phyloP scores from a whole-genome alignment of 2,113 vertebrate genomes.

The Eulacestoma nigropectus region DNA sequence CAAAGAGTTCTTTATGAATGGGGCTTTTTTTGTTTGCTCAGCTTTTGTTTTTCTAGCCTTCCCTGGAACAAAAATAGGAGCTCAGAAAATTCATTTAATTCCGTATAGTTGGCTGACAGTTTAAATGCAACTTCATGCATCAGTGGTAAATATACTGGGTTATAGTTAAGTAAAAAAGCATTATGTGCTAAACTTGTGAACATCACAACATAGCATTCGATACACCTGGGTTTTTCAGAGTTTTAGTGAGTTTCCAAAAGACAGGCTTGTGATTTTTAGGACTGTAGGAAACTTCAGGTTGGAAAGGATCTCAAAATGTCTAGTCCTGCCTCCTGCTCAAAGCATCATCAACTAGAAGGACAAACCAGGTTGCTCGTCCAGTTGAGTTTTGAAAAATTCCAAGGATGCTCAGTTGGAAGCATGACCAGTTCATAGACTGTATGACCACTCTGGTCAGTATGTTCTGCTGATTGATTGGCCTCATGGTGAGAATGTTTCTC shows the following conservation, averaged over 20 bases:
- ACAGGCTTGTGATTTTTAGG: background rate
- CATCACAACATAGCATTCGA: too few relatives aligned
- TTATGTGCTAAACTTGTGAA: background rate
- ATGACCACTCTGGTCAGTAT: background rate
- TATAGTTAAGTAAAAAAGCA: background rate
- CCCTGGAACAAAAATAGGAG: background rate
- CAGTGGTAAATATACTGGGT: background rate
- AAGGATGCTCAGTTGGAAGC: background rate
- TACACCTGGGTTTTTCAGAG: background rate
- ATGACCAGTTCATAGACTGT: background rate
- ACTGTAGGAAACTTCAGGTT: background rate
- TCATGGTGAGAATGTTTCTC: background rate
- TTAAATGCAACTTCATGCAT: background rate
- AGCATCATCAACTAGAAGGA: background rate
- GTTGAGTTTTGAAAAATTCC: background rate
- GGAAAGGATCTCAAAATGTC: background rate
- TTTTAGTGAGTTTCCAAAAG: background rate
- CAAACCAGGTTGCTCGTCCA: background rate
- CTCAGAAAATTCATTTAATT: background rate
- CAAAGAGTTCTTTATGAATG: background rate
- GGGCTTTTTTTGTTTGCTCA: background rate
- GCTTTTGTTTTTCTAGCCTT: background rate
- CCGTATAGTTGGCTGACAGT: background rate
- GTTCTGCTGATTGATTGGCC: background rate
- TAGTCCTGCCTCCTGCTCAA: background rate